phyloP scores from a whole-genome alignment of 2,888 invertebrate species.

The Apotomis betuletana region DNA sequence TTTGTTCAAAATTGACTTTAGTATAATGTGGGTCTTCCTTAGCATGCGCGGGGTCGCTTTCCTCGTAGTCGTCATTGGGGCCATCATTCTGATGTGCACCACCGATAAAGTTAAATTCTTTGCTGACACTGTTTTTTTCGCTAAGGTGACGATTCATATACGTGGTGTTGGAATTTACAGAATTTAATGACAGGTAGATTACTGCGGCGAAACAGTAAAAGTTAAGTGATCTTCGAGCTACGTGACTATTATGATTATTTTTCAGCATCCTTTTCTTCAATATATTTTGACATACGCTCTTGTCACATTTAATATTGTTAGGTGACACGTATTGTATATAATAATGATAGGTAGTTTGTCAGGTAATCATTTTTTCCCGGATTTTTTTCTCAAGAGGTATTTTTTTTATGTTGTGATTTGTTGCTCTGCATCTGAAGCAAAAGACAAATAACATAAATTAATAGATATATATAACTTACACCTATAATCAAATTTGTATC shows the following conservation, averaged over 20 bases:
- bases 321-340: constrained; percentile 61
- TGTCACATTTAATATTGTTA: constrained; percentile 58
- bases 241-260: constrained; percentile 50
- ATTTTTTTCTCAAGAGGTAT: constrained; percentile 52
- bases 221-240: constrained; percentile 59
- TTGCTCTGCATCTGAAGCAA: constrained; percentile 71
- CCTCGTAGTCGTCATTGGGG: constrained; percentile 65
- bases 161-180: constrained; percentile 75
- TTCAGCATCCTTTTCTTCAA: constrained; percentile 52
- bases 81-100: constrained; percentile 58
- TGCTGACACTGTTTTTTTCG: constrained; percentile 51
- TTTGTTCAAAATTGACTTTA: constrained; percentile 75
- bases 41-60: constrained; percentile 58
- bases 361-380: constrained; percentile 69
- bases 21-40: constrained; percentile 58
- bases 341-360: constrained; percentile 72
- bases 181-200: constrained; percentile 61
- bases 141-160: constrained; percentile 70
- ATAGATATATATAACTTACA: background rate
- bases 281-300: constrained; percentile 66
- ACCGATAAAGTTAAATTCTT: constrained; percentile 50
- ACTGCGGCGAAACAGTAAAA: constrained; percentile 65
- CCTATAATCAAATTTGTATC: too few species aligned
- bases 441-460: constrained; percentile 36
- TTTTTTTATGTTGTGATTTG: constrained; percentile 49